Evolutionary conservation across 2,113 vertebrate genomes (phyloP).

Genomic region (Eupsittula cactorum): DNA sequence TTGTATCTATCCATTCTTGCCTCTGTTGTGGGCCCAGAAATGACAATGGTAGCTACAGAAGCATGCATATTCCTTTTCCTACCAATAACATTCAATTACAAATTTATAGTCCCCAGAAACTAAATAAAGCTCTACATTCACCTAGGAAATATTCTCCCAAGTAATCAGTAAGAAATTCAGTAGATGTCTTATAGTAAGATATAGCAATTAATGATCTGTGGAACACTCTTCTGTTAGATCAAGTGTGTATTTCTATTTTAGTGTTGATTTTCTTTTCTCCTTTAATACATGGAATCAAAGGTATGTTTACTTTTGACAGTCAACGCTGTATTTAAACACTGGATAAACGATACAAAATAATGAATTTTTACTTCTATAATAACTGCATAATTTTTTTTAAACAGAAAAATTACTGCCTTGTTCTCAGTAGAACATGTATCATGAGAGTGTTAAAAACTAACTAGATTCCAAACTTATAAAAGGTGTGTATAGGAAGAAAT

Average conservation of each 20-base stretch:
- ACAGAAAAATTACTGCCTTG: not conserved
- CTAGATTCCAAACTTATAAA: not conserved
- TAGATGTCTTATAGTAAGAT: not conserved
- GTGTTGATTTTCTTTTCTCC: slow-evolving; percentile 35
- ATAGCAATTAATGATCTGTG: not conserved
- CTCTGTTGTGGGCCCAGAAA: not conserved
- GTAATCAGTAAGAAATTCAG: not conserved
- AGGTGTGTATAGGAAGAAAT: not conserved
- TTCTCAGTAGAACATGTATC: not conserved
- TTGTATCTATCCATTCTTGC: not conserved
- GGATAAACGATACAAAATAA: slow-evolving; percentile 41
- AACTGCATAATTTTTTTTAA: not conserved
- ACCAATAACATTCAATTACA: not conserved
- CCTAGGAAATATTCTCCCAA: not conserved
- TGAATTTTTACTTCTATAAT: not conserved
- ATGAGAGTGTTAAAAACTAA: not conserved
- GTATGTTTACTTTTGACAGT: slow-evolving; percentile 26
- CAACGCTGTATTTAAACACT: slow-evolving; percentile 5
- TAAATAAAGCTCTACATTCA: not conserved
- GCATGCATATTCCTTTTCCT: not conserved
- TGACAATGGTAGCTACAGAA: not conserved
- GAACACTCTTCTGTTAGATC: not conserved
- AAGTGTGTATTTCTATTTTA: slow-evolving; percentile 9
- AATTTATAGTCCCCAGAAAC: not conserved
- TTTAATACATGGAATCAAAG: slow-evolving; percentile 51